Evolutionary conservation across 2,888 invertebrate species (phyloP), one percentile per base, ranked within the genome.

Genomic region (Disparrhopalites patrizii): DNA sequence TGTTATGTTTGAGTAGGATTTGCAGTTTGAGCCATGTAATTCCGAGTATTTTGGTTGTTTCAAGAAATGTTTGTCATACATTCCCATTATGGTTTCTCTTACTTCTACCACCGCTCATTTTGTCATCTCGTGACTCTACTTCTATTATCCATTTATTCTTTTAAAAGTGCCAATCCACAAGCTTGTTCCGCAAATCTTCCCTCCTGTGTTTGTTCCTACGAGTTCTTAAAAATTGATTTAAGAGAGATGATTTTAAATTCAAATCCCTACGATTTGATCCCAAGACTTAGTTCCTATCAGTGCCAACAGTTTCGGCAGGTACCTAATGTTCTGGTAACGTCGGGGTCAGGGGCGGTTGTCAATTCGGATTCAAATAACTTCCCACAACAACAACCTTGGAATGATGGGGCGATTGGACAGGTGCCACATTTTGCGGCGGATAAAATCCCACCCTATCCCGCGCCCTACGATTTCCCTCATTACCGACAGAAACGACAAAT

Each of bases 191-290:
- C 18, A 18, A 13, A 2, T 3, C 10, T 8, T 8, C 3, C 10
- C 18, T 23, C 2, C 13, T 57, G 57, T 15, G 57, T 57, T 10
- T 57, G 57, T 28, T 57, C 57, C 5, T 57, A 38, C 18, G 18
- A 40, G 3, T 40, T 8, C 43, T 25, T 57, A 13, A 40, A 36
- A 27, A 10, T n/a, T 8, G 38, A 38, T 27, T 27, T 57, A n/a
- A 23, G 27, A 36, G 28, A 13, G n/a, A 27, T 36, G 15, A 40
- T 57, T 15, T 18, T 20, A 3, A 20, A 13, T 8, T 23, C 57
- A 25, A 8, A 13, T 8, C 25, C 40, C 15, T 23, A n/a, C 8
- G 25, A 23, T 27, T 13, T 57, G 3, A 57, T 57, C 15, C 13
- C 15, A 1, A 38, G 28, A 27, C 38, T 57, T n/a, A 20, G 27